These are phyloP conservation scores for Umimayanthus kanabou DNA, from an alignment of 92 coral and sea anemone species.

Conservation along the genomic window DNA sequence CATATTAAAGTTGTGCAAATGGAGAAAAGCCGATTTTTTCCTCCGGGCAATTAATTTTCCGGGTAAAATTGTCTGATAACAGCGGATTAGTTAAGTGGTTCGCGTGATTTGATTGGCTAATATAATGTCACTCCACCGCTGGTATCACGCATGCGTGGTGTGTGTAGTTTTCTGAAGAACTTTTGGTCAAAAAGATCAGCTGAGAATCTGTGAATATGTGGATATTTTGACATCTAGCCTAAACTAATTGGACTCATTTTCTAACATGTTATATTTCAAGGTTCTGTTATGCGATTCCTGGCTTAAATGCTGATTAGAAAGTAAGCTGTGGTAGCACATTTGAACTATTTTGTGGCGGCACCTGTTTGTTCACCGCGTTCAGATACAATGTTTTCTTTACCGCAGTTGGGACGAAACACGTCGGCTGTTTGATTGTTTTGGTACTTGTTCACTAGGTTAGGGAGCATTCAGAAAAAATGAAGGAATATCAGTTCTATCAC, in stretches of 20 bases:
- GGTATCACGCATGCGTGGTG: conserved; percentile 77
- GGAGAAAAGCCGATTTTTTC: conserved; percentile 1
- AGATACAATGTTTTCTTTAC: conserved; percentile 18
- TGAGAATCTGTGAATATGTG: conserved; percentile 29
- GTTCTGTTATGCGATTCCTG: conserved; percentile 20
- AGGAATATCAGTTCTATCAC: conserved; percentile 55
- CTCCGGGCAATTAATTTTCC: conserved; percentile 4
- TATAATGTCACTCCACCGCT: conserved; percentile 85
- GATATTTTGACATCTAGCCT: conserved; percentile 14
- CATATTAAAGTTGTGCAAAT: not conserved
- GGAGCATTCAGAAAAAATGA: conserved; percentile 61
- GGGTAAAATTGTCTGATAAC: conserved; percentile 1
- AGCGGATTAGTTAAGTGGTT: not conserved
- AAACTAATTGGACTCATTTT: conserved; percentile 1
- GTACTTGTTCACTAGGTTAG: conserved; percentile 42
- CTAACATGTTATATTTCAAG: not conserved
- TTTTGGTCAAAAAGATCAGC: conserved; percentile 40
- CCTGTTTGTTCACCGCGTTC: conserved; percentile 15
- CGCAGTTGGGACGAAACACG: conserved; percentile 3
- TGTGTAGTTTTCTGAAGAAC: conserved; percentile 16
- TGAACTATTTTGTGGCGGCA: conserved; percentile 17
- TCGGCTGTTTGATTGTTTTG: not conserved
- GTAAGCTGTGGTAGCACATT: conserved; percentile 11
- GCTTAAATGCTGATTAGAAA: conserved; percentile 31
- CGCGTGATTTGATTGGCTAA: conserved; percentile 71